Conservation (phyloP, 2,113 vertebrate genomes). For the Chlamydotis undulata region DNA sequence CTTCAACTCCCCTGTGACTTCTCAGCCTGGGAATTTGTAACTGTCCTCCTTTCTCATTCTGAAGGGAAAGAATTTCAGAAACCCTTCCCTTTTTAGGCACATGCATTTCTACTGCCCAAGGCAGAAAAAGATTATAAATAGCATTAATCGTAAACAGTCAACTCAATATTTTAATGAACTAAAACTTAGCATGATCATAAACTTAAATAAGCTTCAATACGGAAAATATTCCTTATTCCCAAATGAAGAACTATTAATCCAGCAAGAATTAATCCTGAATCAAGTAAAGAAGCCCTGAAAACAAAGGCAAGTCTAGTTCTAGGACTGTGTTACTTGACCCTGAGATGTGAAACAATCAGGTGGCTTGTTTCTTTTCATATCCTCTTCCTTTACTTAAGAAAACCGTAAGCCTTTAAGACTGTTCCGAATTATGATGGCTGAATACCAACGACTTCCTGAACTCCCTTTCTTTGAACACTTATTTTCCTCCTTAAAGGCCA, state of each 20-base stretch:
- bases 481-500: neutral
- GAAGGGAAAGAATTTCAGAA: neutral
- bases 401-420: neutral
- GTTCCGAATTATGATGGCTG: neutral
- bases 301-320: neutral
- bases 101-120: neutral
- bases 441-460: neutral
- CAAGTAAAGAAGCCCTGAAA: neutral
- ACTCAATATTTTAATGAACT: neutral
- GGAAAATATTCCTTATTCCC: neutral
- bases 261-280: neutral
- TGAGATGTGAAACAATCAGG: neutral
- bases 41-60: neutral
- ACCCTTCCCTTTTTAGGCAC: neutral
- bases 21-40: neutral
- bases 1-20: neutral
- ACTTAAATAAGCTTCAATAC: neutral
- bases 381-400: neutral
- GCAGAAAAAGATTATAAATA: neutral
- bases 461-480: neutral
- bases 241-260: neutral
- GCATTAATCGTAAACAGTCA: neutral
- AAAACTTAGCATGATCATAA: neutral
- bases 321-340: neutral
- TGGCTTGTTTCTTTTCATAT: neutral